phyloP scores from a whole-genome alignment of 2,113 vertebrate species.

The Oncorhynchus masou region DNA sequence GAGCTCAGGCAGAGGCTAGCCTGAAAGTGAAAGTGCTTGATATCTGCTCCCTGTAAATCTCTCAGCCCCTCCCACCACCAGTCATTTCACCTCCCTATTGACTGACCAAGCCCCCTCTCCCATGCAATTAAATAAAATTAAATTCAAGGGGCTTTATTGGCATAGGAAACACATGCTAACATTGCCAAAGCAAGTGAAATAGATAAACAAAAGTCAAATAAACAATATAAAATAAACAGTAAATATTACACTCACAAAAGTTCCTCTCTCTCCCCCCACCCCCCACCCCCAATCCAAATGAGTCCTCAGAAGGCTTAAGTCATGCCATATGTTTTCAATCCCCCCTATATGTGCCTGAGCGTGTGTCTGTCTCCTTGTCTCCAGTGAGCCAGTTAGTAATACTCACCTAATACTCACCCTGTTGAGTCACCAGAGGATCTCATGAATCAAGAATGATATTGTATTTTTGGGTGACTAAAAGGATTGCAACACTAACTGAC shows the following conservation, averaged over 20 bases:
- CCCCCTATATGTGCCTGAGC: slow-evolving; percentile 40
- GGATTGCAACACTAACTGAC: slow-evolving; percentile 35
- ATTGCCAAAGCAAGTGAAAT: no score
- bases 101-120: slow-evolving; percentile 56
- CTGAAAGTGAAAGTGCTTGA: slow-evolving; percentile 72
- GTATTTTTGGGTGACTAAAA: not conserved
- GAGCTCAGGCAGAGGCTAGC: slow-evolving; percentile 42
- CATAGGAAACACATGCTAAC: no score
- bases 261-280: slow-evolving; percentile 31
- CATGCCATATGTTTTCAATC: slow-evolving; percentile 75
- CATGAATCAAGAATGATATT: slow-evolving; percentile 16
- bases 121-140: not conserved
- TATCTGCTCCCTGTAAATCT: slow-evolving; percentile 64
- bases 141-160: no score
- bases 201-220: no score
- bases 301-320: slow-evolving; percentile 59
- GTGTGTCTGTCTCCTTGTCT: slow-evolving; percentile 28
- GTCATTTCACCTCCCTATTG: slow-evolving; percentile 69
- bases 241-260: no score
- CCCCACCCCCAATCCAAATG: slow-evolving; percentile 31
- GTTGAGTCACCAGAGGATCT: slow-evolving; percentile 36
- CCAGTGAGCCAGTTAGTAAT: slow-evolving; percentile 20
- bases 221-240: no score
- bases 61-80: slow-evolving; percentile 63
- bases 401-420: slow-evolving; percentile 45